These are phyloP conservation scores for Colius striatus DNA, from an alignment of 2,113 vertebrate genomes.

Conservation along the genomic window DNA sequence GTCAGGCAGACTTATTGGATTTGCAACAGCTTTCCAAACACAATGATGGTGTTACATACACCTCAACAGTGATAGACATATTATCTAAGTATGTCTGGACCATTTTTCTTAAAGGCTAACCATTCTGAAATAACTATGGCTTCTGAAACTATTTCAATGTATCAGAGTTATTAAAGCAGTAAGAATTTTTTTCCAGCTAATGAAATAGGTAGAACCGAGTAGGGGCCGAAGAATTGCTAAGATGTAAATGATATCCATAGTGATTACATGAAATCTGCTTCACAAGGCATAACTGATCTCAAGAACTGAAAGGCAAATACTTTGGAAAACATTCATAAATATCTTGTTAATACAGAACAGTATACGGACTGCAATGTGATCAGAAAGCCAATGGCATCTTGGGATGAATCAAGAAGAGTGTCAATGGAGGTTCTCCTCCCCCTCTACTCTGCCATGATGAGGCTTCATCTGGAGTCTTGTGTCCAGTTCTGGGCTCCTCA, in stretches of 20 bases:
- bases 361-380: not conserved
- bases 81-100: not conserved
- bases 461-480: too few relatives aligned
- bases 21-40: not conserved
- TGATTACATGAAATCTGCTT: not conserved
- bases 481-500: too few relatives aligned
- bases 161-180: not conserved
- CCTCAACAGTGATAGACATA: not conserved
- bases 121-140: not conserved
- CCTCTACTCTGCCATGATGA: too few relatives aligned
- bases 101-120: not conserved
- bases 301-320: not conserved
- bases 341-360: not conserved
- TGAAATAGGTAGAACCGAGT: not conserved
- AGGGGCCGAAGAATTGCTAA: not conserved
- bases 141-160: not conserved
- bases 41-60: not conserved
- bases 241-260: not conserved
- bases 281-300: not conserved
- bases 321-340: not conserved
- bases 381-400: fast-evolving
- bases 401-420: too few relatives aligned
- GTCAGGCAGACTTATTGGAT: not conserved
- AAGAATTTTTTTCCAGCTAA: not conserved
- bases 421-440: too few relatives aligned